These are phyloP conservation scores for Drosophila parabipectinata DNA, from an alignment of 1,140 invertebrate genomes.

Conservation along the genomic window DNA sequence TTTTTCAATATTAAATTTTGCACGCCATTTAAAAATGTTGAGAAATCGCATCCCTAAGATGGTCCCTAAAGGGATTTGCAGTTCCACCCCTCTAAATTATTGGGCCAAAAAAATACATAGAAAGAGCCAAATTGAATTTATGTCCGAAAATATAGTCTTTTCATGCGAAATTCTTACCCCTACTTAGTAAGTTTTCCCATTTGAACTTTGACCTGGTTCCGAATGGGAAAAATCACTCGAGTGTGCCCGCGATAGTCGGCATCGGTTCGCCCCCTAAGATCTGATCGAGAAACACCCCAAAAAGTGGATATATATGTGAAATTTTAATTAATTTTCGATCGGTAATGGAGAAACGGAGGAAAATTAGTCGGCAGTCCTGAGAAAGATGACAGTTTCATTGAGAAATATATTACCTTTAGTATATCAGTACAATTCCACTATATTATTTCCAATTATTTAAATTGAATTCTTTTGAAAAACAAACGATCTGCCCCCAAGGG, in stretches of 20 bases:
- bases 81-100: slow-evolving; percentile 40
- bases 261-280: slow-evolving; percentile 14
- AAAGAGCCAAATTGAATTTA: slow-evolving; percentile 42
- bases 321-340: slow-evolving; percentile 54
- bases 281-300: slow-evolving; percentile 45
- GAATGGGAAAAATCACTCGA: slow-evolving; percentile 63
- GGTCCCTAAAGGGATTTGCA: slow-evolving; percentile 29
- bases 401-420: not conserved
- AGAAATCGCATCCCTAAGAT: slow-evolving; percentile 28
- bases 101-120: slow-evolving; percentile 23
- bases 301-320: slow-evolving; percentile 44
- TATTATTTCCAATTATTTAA: not conserved
- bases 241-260: slow-evolving; percentile 18
- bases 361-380: slow-evolving; percentile 17
- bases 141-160: slow-evolving; percentile 44
- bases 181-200: slow-evolving; percentile 41
- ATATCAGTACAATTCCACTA: no score
- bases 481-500: slow-evolving; percentile 13
- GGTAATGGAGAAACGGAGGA: slow-evolving; percentile 1
- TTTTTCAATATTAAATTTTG: slow-evolving; percentile 69
- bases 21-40: slow-evolving; percentile 60
- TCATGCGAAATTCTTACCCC: slow-evolving; percentile 42
- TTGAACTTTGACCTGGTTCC: slow-evolving; percentile 58
- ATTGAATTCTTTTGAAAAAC: not conserved
- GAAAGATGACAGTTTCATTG: slow-evolving; percentile 21